phyloP scores from a whole-genome alignment of 2,113 vertebrate genomes.

The Protobothrops flavoviridis region DNA sequence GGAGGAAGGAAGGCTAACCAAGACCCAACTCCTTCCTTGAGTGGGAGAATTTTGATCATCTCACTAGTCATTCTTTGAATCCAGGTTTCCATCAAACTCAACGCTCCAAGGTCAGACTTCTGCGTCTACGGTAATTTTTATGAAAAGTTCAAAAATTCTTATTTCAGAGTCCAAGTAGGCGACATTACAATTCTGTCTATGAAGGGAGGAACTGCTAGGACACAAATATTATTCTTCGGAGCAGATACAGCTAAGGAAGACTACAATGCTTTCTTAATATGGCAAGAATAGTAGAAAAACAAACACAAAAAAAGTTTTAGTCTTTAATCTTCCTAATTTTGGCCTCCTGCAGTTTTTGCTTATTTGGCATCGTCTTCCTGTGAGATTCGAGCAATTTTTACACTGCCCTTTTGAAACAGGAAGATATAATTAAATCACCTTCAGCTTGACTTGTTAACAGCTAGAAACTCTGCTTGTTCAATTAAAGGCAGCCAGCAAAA shows the following conservation, averaged over 20 bases:
- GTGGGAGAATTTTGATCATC: no score
- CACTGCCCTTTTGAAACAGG: background rate
- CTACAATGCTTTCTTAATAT: constrained; percentile 39
- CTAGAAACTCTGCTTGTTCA: constrained; percentile 19
- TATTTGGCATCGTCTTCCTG: constrained; percentile 11
- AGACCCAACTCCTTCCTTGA: background rate
- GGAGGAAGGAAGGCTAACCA: background rate
- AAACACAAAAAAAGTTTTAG: constrained; percentile 24
- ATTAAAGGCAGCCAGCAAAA: background rate
- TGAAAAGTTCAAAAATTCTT: constrained; percentile 23
- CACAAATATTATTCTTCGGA: constrained; percentile 34
- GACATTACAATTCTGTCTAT: background rate
- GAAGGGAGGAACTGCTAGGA: constrained; percentile 49
- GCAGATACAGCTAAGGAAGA: constrained; percentile 51
- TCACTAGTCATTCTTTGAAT: background rate
- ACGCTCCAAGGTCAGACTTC: constrained; percentile 34
- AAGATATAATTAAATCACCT: constrained; percentile 5
- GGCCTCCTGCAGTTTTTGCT: constrained; percentile 56
- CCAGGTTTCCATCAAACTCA: background rate
- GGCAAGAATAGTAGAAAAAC: constrained; percentile 20
- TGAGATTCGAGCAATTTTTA: constrained; percentile 30
- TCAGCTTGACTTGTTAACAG: background rate
- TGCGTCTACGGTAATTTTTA: constrained; percentile 13
- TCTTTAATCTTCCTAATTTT: constrained; percentile 54
- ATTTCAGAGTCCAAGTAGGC: constrained; percentile 12